phyloP scores from a whole-genome alignment of 2,888 invertebrate genomes.

The Zelleria hepariella region DNA sequence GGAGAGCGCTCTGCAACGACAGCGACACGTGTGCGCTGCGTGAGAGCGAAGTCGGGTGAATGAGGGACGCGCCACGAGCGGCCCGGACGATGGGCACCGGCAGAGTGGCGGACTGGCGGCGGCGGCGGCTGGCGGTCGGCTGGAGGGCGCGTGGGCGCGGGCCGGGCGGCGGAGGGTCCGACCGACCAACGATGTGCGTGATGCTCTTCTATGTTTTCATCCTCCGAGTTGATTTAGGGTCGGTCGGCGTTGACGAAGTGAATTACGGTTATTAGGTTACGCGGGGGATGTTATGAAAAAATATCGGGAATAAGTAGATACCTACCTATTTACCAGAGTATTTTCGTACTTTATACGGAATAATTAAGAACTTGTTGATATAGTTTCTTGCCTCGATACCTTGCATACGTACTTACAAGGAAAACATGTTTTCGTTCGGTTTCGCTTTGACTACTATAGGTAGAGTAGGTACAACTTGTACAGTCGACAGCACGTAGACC shows the following conservation, averaged over 20 bases:
- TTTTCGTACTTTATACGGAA: too few species aligned
- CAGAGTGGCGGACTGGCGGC: conserved; percentile 16
- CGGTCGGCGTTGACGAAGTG: neutral
- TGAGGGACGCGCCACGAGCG: conserved; percentile 28
- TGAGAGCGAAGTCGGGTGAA: conserved; percentile 64
- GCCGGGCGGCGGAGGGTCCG: conserved; percentile 45
- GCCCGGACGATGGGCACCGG: conserved; percentile 21
- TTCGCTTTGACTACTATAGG: too few species aligned
- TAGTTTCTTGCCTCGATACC: too few species aligned
- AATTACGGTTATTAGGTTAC: neutral
- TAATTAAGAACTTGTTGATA: neutral
- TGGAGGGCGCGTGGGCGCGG: conserved; percentile 34
- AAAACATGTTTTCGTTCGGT: too few species aligned
- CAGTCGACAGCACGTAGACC: too few species aligned
- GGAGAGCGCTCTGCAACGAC: conserved; percentile 30
- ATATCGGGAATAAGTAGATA: too few species aligned
- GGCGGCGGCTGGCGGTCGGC: conserved; percentile 16
- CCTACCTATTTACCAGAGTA: too few species aligned
- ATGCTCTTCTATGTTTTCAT: conserved; percentile 6
- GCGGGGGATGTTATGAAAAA: neutral
- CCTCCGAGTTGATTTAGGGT: conserved; percentile 17
- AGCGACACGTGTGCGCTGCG: conserved; percentile 63
- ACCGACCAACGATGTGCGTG: conserved; percentile 6
- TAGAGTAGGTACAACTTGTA: too few species aligned
- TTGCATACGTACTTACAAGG: too few species aligned